phyloP scores from a whole-genome alignment of 2,797 vertebrate species.

The Crax fasciolata region DNA sequence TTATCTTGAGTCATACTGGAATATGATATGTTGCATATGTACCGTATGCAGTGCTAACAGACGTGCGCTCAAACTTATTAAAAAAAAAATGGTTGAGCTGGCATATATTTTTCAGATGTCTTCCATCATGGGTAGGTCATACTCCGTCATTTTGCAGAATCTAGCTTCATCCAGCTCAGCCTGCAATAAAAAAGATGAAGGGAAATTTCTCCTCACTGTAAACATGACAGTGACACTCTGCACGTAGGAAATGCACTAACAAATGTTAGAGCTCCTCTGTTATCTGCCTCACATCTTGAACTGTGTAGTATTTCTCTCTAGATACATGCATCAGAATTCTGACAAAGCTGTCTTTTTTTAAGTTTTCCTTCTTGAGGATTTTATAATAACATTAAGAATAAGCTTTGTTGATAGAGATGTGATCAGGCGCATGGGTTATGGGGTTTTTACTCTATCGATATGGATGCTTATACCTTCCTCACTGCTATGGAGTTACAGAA shows the following conservation, averaged over 20 bases:
- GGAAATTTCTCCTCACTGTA: neutral
- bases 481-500: neutral
- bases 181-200: neutral
- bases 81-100: neutral
- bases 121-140: neutral
- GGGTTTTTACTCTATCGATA: neutral
- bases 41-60: neutral
- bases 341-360: neutral
- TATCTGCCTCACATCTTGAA: neutral
- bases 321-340: neutral
- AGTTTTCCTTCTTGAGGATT: neutral
- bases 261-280: neutral
- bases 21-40: neutral
- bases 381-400: neutral
- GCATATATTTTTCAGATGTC: neutral
- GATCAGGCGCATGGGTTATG: neutral
- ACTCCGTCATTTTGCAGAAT: neutral
- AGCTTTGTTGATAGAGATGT: neutral
- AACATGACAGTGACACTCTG: neutral
- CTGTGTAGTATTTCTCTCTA: fast-evolving
- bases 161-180: neutral
- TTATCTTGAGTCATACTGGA: neutral
- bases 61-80: too few relatives aligned
- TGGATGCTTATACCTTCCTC: neutral
- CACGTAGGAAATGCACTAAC: neutral